phyloP scores from a whole-genome alignment of 2,113 vertebrate species.

The Osmerus eperlanus region DNA sequence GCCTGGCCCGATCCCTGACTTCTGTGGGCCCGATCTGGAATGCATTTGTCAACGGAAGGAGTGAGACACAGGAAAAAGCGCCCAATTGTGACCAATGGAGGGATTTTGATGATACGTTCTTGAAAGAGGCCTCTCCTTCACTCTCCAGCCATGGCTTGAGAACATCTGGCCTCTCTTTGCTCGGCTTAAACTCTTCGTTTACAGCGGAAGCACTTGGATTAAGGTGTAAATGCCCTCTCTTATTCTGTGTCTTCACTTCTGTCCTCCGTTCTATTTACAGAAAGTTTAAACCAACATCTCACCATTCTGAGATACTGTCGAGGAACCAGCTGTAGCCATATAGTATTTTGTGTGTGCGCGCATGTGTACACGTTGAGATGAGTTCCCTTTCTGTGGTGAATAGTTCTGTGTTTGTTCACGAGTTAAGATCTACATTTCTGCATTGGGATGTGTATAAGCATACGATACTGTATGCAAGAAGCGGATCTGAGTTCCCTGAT shows the following conservation, averaged over 20 bases:
- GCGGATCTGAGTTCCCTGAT: neutral
- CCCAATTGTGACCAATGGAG: conserved; percentile 2
- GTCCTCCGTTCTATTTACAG: neutral
- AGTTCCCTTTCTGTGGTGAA: neutral
- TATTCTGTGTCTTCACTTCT: neutral
- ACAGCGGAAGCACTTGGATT: neutral
- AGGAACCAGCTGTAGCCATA: no score
- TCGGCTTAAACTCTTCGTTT: neutral
- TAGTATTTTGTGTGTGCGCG: conserved; percentile 7
- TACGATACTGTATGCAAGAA: neutral
- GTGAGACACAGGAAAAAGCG: neutral
- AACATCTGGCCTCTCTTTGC: neutral
- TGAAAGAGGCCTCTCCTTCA: neutral
- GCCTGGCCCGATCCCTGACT: neutral
- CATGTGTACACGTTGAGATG: neutral
- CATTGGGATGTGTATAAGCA: neutral
- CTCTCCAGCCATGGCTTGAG: neutral
- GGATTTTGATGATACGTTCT: neutral
- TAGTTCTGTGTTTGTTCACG: neutral
- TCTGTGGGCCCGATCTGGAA: conserved; percentile 1
- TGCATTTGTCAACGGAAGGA: conserved; percentile 11
- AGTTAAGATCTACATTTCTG: neutral
- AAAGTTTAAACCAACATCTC: neutral
- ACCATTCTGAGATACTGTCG: no score
- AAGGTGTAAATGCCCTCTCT: neutral